A percentile compares a stretch with the other conserved stretches of the same genome.
These are phyloP conservation scores for Carassius gibelio DNA, from an alignment of 2,113 vertebrate genomes.

Conservation along the genomic window DNA sequence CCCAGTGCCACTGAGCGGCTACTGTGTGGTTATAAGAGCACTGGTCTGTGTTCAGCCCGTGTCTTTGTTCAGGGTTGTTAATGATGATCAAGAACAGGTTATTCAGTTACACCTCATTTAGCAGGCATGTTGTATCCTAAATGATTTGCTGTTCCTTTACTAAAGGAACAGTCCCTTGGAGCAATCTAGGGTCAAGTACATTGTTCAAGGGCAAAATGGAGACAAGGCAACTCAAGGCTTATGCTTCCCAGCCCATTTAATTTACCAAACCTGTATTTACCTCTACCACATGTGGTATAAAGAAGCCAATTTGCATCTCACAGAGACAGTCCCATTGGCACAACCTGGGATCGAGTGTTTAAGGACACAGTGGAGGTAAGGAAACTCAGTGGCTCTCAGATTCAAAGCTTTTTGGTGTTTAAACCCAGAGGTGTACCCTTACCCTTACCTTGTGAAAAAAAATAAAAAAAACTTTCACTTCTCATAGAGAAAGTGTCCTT, in stretches of 20 bases:
- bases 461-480: neutral
- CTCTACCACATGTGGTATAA: neutral
- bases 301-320: neutral
- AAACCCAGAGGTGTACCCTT: neutral
- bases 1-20: neutral
- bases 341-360: neutral
- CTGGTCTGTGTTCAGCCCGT: constrained; percentile 1
- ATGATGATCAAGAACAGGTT: constrained; percentile 17
- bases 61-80: neutral
- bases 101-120: constrained; percentile 25
- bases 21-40: neutral
- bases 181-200: neutral
- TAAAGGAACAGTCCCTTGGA: neutral
- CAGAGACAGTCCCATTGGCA: neutral
- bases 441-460: neutral
- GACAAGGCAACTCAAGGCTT: neutral
- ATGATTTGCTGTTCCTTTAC: neutral
- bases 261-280: neutral
- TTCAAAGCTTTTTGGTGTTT: neutral
- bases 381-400: neutral
- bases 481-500: neutral
- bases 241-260: neutral
- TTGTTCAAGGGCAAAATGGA: constrained; percentile 32
- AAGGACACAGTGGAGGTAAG: neutral
- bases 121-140: constrained; percentile 15